Percentiles rank a stretch among this genome's conserved stretches.
Conservation (phyloP, 2,113 vertebrate species). For the Progne subis region DNA sequence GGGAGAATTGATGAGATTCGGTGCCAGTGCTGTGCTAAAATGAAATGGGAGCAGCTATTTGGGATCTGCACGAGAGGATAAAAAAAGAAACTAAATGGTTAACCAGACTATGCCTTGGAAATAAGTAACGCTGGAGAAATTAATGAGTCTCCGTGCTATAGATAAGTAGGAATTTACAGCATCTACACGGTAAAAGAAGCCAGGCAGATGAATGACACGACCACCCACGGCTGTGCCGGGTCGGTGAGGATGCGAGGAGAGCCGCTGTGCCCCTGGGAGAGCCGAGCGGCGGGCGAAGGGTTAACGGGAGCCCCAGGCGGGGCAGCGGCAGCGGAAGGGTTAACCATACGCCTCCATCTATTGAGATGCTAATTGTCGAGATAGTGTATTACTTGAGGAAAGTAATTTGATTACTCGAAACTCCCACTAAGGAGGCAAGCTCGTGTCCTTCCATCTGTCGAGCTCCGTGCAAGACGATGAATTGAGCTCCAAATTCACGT, state of each 20-base stretch:
- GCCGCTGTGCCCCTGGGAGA: not conserved
- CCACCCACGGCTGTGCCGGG: not conserved
- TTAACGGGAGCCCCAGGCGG: not conserved
- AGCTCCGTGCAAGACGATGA: not conserved
- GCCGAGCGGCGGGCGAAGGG: not conserved
- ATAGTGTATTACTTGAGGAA: not conserved
- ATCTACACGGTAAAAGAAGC: fast-evolving
- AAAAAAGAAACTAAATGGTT: not conserved
- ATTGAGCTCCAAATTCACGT: not conserved
- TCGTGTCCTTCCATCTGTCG: constrained; percentile 25
- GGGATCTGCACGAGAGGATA: not conserved
- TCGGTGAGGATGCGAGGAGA: not conserved
- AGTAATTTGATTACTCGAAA: constrained; percentile 33
- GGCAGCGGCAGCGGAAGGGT: not conserved
- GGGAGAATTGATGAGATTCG: not conserved
- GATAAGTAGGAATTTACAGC: not conserved
- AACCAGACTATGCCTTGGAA: not conserved
- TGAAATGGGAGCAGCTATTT: not conserved
- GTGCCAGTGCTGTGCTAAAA: not conserved
- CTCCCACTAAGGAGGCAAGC: constrained; percentile 34
- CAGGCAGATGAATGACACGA: not conserved
- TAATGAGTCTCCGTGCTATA: not conserved
- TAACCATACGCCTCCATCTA: not conserved
- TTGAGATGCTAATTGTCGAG: constrained; percentile 22
- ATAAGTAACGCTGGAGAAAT: not conserved